phyloP scores from a whole-genome alignment of 2,113 vertebrate species.

The Rhegmatorhina hoffmannsi region DNA sequence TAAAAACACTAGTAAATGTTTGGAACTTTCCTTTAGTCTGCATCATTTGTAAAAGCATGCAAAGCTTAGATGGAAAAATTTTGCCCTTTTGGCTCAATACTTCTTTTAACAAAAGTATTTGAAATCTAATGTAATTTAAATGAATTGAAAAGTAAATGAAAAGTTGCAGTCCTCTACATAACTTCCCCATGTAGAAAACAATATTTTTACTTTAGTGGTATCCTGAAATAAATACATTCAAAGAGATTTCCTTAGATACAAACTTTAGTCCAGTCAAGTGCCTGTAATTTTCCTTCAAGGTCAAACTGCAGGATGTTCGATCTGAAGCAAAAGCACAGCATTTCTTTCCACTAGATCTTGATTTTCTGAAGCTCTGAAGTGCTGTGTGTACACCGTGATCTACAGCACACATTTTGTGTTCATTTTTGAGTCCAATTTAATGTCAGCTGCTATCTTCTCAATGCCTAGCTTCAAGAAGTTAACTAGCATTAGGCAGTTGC shows the following conservation, averaged over 20 bases:
- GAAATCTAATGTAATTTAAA: background rate
- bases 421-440: constrained; percentile 2
- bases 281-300: constrained; percentile 20
- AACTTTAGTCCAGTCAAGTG: background rate
- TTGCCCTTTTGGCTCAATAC: background rate
- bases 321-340: background rate
- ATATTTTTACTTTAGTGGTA: background rate
- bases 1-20: background rate
- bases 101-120: background rate
- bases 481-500: background rate
- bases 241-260: constrained; percentile 14
- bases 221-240: constrained; percentile 7
- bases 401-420: background rate
- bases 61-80: background rate
- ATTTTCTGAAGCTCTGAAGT: background rate
- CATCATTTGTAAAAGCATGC: background rate
- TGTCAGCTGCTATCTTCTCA: constrained; percentile 10
- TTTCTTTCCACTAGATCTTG: background rate
- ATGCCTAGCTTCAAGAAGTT: constrained; percentile 13
- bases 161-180: background rate
- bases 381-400: background rate
- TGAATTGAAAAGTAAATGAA: background rate
- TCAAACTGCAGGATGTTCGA: constrained; percentile 27
- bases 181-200: background rate
- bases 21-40: background rate